Base-by-base conservation (phyloP, 2,888 invertebrate species). In the Hartigia nigra region DNA sequence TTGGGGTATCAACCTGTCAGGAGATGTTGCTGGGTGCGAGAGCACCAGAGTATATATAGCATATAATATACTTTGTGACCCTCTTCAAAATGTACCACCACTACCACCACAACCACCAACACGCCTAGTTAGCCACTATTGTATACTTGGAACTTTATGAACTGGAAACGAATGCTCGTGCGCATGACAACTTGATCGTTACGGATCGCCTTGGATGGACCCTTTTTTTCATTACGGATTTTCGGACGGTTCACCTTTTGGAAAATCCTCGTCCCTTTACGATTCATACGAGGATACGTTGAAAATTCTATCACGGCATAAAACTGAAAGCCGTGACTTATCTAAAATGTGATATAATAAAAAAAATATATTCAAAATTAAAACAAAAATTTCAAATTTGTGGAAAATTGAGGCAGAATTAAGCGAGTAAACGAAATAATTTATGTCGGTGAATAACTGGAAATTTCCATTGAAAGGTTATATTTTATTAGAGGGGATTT, bases 111-210 rank as follows among this genome's bases (percentile, higher is more conserved):
- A 82, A 84, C 76, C 76, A 80, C 84, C 83, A 84, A 88, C 88
- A 88, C 90, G 88, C 90, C 89, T 90, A 88, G 89, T 90, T 90
- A 89, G 88, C 85, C 86, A 81, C 84, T 83, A 89, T 89, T 89
- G 89, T 89, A 82, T 79, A 35, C 74, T 55, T 70, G 76, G 78
- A 82, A 86, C 82, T 88, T 88, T 87, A 86, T 87, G 86, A 88
- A 88, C 87, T 88, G 87, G 88, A 88, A 88, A 88, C 84, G 84
- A 82, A 84, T 78, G 83, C 83, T 83, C 82, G 79, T 82, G 80
- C 80, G 82, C 84, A 78, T 86, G 88, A 87, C 88, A 86, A 88
- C 87, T 88, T 87, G 87, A 87, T 87, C 85, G 86, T 86, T 84
- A 82, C 77, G 72, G 75, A 75, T 70, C 76, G 75, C 76, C 75